Evolutionary conservation across 2,888 invertebrate species (phyloP), one percentile per base, ranked within the genome.

Genomic region (Chrysomela aeneicollis): DNA sequence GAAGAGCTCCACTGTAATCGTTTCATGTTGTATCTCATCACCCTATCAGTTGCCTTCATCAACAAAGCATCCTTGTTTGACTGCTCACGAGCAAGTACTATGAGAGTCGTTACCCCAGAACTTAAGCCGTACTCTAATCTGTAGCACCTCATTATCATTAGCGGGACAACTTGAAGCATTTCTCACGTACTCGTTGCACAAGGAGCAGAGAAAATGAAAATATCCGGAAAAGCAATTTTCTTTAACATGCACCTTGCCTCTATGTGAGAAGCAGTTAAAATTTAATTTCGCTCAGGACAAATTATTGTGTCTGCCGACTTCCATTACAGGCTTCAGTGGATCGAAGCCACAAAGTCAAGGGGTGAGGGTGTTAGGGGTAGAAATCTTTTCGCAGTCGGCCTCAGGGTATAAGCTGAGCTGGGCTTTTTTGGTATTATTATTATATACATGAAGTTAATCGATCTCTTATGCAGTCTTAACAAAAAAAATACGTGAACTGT

Each of bases 281-380:
- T 68, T 65, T 68, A 65, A 68, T 68, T 68, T 66, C 61, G 47
- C 60, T 60, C 54, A 54, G 54, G 63, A 61, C 61, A 68, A 68
- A 65, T 68, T 68, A 68, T 68, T 60, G 61, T 59, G 64, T 59
- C 60, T 51, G 49, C 60, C 53, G 35, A 58, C 60, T 64, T 61
- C 55, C 26, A 47, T 57, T 57, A 26, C 46, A 18, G 26, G 57
- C n/a, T 21, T 10, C 15, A 10, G 37, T 19, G 22, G 15, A 15
- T n/a, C 15, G 42, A 12, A 10, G 42, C 42, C 42, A 42, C 15
- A n/a, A 4, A 15, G 42, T 42, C 42, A 15, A 42, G n/a, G 42
- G 42, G 15, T 42, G 42, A n/a, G 12, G 42, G 15, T 15, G 42
- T 12, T 6, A 10, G 35, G 35, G 35, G 12, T 6, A 35, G 6